phyloP scores from a whole-genome alignment of 2,888 invertebrate genomes.

The Drosophila neotestacea region DNA sequence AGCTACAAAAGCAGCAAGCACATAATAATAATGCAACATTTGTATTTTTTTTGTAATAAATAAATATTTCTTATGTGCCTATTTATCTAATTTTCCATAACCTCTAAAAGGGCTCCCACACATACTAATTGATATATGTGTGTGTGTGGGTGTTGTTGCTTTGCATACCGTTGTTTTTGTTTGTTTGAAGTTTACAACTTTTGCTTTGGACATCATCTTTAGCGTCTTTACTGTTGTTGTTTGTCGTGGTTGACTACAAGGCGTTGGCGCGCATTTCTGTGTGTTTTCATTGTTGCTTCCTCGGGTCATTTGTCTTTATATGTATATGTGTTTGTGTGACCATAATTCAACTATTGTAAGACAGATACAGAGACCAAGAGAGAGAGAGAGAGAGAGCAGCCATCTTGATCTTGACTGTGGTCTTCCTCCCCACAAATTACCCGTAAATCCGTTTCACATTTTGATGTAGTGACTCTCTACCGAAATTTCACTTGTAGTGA shows the following conservation, averaged over 20 bases:
- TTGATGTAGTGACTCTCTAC: conserved; percentile 37
- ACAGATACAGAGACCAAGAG: conserved; percentile 1
- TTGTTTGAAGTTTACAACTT: conserved; percentile 24
- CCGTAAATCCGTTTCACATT: conserved; percentile 40
- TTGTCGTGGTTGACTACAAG: conserved; percentile 23
- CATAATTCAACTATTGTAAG: conserved; percentile 12
- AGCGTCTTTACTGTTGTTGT: conserved; percentile 22
- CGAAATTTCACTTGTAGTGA: conserved; percentile 54
- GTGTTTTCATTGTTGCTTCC: conserved; percentile 41
- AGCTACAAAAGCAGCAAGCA: conserved; percentile 39
- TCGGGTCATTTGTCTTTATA: conserved; percentile 8
- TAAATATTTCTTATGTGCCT: conserved; percentile 36
- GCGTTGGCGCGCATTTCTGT: conserved; percentile 58
- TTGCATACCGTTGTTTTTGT: conserved; percentile 34
- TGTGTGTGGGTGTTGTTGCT: conserved; percentile 37
- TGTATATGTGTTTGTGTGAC: conserved; percentile 9
- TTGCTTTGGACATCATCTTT: conserved; percentile 31
- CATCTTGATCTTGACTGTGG: conserved; percentile 53
- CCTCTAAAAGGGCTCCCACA: conserved; percentile 39
- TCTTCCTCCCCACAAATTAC: conserved; percentile 37
- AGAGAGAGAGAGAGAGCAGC: conserved; percentile 18
- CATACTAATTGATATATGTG: conserved; percentile 10
- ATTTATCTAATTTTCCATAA: conserved; percentile 31
- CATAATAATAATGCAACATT: conserved; percentile 44
- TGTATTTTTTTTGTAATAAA: conserved; percentile 37